A percentile compares a stretch with the other conserved stretches of the same genome.
Evolutionary conservation across 1,140 invertebrate species (phyloP).

Genomic region (Brachionus rotundiformis): DNA sequence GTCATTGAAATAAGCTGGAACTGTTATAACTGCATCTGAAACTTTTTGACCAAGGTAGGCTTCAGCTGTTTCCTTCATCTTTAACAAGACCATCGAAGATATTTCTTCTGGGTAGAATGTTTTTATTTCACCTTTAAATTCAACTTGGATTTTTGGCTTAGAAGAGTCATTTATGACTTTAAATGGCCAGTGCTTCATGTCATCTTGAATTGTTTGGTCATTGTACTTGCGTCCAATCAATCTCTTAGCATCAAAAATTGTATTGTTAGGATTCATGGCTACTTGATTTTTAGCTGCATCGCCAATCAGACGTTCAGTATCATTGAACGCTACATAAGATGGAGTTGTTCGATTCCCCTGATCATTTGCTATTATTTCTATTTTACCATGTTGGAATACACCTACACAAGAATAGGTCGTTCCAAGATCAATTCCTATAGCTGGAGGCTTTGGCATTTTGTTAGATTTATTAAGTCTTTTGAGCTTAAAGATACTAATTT

Average conservation of each 20-base stretch:
- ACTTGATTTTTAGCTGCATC: slow-evolving; percentile 72
- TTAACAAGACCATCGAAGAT: slow-evolving; percentile 81
- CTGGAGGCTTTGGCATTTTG: slow-evolving; percentile 55
- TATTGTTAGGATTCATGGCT: slow-evolving; percentile 88
- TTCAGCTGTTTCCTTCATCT: slow-evolving; percentile 89
- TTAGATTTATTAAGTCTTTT: not conserved
- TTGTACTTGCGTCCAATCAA: slow-evolving; percentile 75
- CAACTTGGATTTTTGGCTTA: slow-evolving; percentile 78
- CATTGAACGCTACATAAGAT: slow-evolving; percentile 85
- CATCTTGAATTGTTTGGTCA: slow-evolving; percentile 71
- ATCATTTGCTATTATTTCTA: slow-evolving; percentile 88
- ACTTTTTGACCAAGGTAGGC: slow-evolving; percentile 77
- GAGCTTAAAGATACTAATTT: not conserved
- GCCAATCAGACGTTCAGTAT: slow-evolving; percentile 81
- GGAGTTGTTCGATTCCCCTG: slow-evolving; percentile 87
- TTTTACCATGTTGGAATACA: slow-evolving; percentile 73
- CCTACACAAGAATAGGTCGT: slow-evolving; percentile 62
- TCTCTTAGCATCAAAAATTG: slow-evolving; percentile 85
- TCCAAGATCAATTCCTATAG: slow-evolving; percentile 60
- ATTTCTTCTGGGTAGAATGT: slow-evolving; percentile 88
- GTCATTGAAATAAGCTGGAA: slow-evolving; percentile 67
- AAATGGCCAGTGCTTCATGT: slow-evolving; percentile 71
- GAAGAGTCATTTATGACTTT: slow-evolving; percentile 79
- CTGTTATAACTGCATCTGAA: slow-evolving; percentile 53
- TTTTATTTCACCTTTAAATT: slow-evolving; percentile 85